A percentile compares a stretch with the other conserved stretches of the same genome.
Conservation (phyloP, 2,888 invertebrate species). For the Limenitis camilla region DNA sequence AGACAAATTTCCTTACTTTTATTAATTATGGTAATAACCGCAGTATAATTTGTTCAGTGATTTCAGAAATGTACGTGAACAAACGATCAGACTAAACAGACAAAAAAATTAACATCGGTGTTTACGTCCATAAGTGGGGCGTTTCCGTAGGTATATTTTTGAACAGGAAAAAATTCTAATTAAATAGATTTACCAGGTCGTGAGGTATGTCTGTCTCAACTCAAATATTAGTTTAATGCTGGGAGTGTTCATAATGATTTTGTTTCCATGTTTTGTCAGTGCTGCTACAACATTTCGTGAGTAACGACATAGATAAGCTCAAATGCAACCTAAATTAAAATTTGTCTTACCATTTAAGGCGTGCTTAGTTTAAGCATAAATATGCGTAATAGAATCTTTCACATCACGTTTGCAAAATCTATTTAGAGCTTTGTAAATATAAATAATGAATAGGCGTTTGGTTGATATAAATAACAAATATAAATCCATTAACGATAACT, state of each 20-base stretch:
- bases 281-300: conserved; percentile 44
- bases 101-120: too few species aligned
- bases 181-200: conserved; percentile 30
- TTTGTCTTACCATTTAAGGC: conserved; percentile 15
- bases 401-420: conserved; percentile 1
- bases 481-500: not conserved
- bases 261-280: conserved; percentile 28
- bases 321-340: conserved; percentile 33
- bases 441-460: conserved; percentile 16
- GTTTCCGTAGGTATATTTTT: not conserved
- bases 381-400: conserved; percentile 1
- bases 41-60: too few species aligned
- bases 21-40: too few species aligned
- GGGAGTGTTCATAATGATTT: conserved; percentile 40
- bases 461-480: not conserved
- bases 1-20: too few species aligned
- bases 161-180: conserved; percentile 12
- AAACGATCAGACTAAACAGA: too few species aligned
- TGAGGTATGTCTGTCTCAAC: conserved; percentile 41
- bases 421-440: conserved; percentile 7
- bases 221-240: conserved; percentile 43
- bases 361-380: conserved; percentile 6
- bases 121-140: too few species aligned
- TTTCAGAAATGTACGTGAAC: too few species aligned
- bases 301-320: conserved; percentile 50